Evolutionary conservation across 2,888 invertebrate species (phyloP).

Genomic region (Cephus runcator): DNA sequence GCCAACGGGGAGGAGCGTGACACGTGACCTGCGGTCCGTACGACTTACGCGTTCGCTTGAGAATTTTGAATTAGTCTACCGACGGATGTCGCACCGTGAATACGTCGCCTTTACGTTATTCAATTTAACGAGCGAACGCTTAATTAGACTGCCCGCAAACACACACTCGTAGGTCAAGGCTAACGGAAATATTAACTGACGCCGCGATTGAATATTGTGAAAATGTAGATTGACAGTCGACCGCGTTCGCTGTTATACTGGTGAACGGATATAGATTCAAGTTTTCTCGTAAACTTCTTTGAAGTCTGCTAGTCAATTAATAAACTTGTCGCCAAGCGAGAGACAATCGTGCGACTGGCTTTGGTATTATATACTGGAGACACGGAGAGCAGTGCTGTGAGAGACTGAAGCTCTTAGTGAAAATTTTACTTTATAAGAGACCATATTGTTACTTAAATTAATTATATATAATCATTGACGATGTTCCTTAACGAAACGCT

Average conservation of each 20-base stretch:
- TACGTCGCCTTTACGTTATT: background rate
- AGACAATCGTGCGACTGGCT: background rate
- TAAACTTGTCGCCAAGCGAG: background rate
- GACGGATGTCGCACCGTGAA: background rate
- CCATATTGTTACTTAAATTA: background rate
- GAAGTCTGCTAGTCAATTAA: background rate
- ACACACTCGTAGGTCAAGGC: background rate
- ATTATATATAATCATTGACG: background rate
- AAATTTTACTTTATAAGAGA: background rate
- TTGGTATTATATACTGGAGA: background rate
- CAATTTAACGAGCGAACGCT: background rate
- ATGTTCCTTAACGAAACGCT: conserved; percentile 57
- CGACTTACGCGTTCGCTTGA: background rate
- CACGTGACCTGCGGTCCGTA: background rate
- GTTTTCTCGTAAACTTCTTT: background rate
- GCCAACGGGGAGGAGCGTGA: background rate
- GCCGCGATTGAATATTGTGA: background rate
- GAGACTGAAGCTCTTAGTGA: background rate
- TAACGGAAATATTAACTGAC: background rate
- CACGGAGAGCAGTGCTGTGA: background rate
- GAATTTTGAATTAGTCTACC: conserved; percentile 2
- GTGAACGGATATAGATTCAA: background rate
- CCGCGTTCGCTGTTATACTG: background rate
- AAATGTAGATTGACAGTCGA: background rate
- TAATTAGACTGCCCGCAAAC: background rate